Percentiles rank a stretch among this genome's conserved stretches.
Evolutionary conservation across 2,113 vertebrate species (phyloP).

Genomic region (Gracilinanus agilis): DNA sequence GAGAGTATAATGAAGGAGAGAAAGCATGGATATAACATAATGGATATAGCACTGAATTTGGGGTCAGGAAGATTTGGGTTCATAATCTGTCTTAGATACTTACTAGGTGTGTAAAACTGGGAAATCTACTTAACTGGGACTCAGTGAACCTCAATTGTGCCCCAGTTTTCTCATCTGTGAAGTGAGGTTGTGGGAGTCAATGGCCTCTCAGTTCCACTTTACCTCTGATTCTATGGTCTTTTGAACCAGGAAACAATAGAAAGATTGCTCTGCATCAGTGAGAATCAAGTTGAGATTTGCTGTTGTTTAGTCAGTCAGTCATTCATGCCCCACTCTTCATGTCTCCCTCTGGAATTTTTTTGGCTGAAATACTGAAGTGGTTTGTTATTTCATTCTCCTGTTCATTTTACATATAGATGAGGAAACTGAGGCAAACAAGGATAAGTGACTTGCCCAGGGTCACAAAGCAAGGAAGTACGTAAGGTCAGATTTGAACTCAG

Average conservation of each 20-base stretch:
- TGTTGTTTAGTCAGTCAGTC: not conserved
- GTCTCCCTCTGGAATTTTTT: not conserved
- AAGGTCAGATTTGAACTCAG: not conserved
- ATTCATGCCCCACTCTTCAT: not conserved
- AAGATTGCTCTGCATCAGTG: not conserved
- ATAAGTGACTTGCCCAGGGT: too few species aligned
- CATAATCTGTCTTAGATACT: not conserved
- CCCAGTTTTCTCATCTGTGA: too few species aligned
- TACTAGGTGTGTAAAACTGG: not conserved
- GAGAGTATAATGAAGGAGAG: not conserved
- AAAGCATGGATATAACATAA: not conserved
- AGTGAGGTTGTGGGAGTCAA: too few species aligned
- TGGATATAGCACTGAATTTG: not conserved
- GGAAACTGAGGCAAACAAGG: too few species aligned
- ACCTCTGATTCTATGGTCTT: not conserved
- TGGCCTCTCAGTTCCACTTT: not conserved
- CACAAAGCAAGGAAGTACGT: too few species aligned
- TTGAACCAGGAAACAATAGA: not conserved
- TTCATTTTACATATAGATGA: not conserved
- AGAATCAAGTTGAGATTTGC: not conserved
- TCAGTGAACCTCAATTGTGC: not conserved
- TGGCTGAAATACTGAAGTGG: not conserved
- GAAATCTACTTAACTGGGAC: not conserved
- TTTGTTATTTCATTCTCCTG: not conserved
- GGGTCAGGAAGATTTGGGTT: not conserved